These are phyloP conservation scores for Urocyon cinereoargenteus DNA, from an alignment of 2,797 vertebrate species.

Conservation along the genomic window DNA sequence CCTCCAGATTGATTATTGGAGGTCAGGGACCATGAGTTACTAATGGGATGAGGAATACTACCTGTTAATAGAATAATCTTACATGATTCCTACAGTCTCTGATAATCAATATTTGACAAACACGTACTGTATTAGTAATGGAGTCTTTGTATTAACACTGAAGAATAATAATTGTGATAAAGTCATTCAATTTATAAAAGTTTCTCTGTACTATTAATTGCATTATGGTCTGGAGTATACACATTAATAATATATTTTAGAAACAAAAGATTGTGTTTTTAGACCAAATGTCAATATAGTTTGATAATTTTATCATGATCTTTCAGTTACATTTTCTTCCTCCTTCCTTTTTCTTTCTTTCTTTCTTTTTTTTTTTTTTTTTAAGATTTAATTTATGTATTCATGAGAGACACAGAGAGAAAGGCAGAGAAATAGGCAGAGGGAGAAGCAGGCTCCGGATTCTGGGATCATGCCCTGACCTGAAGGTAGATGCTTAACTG, in stretches of 20 bases:
- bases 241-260: background rate
- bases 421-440: no score
- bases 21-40: background rate
- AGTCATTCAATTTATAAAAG: background rate
- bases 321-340: slow-evolving; percentile 6
- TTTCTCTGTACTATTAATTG: background rate
- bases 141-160: background rate
- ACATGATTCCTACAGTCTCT: background rate
- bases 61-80: background rate
- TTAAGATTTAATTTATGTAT: no score
- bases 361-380: no score
- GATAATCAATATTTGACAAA: background rate
- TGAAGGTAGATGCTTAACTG: no score
- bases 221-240: background rate
- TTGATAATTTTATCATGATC: background rate
- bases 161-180: background rate
- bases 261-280: background rate
- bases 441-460: no score
- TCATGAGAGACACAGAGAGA: no score
- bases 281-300: background rate
- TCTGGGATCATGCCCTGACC: no score
- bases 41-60: background rate
- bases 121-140: background rate
- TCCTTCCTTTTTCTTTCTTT: background rate
- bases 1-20: background rate